Conservation (phyloP, 1,140 invertebrate species). For the Drosophila ogumai region DNA sequence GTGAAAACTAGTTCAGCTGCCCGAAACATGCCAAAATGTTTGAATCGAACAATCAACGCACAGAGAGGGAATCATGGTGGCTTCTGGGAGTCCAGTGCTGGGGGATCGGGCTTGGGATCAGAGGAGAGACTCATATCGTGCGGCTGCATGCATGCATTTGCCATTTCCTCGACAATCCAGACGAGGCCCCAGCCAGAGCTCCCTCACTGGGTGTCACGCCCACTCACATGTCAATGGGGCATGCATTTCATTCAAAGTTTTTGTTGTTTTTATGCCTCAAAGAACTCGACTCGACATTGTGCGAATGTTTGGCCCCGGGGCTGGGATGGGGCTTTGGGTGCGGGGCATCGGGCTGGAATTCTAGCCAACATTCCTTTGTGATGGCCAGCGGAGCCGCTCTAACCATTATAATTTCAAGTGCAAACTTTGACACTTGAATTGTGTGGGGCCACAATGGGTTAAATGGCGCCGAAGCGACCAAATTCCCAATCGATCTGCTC, state of each 20-base stretch:
- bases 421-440: slow-evolving; percentile 57
- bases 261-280: slow-evolving; percentile 57
- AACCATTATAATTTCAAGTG: slow-evolving; percentile 54
- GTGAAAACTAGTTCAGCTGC: slow-evolving; percentile 41
- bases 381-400: slow-evolving; percentile 7
- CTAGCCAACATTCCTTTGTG: slow-evolving; percentile 55
- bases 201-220: slow-evolving; percentile 7
- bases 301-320: slow-evolving; percentile 40
- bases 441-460: slow-evolving; percentile 33
- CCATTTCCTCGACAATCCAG: slow-evolving; percentile 51
- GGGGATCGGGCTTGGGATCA: slow-evolving; percentile 7
- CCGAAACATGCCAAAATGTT: slow-evolving; percentile 76
- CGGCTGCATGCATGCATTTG: slow-evolving; percentile 57
- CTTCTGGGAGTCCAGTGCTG: neutral
- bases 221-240: slow-evolving; percentile 63
- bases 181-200: neutral
- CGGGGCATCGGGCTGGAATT: slow-evolving; percentile 10
- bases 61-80: slow-evolving; percentile 15
- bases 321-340: neutral
- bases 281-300: slow-evolving; percentile 48
- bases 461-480: slow-evolving; percentile 12
- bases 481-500: slow-evolving; percentile 2
- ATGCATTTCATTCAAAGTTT: slow-evolving; percentile 51
- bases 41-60: slow-evolving; percentile 74
- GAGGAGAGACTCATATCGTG: slow-evolving; percentile 16